Percentiles rank a stretch among this genome's conserved stretches.
Conservation (phyloP, 2,888 invertebrate species). For the Drosophila suboccidentalis region DNA sequence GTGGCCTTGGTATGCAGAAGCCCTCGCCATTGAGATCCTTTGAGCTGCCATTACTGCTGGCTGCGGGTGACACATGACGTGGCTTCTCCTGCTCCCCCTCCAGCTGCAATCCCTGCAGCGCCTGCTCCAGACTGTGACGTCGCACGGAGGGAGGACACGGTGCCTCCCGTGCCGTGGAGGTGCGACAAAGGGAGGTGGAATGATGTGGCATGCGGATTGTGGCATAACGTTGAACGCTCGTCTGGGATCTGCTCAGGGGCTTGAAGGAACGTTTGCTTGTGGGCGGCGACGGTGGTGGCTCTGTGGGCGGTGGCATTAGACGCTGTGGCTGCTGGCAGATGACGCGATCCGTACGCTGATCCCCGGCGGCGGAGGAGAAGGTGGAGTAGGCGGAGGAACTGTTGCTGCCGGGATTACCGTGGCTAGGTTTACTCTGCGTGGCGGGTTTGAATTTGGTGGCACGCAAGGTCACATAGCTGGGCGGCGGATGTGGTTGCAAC, state of each 20-base stretch:
- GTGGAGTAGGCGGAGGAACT: slow-evolving; percentile 70
- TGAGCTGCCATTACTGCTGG: slow-evolving; percentile 74
- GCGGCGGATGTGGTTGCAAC: slow-evolving; percentile 50
- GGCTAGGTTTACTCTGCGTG: slow-evolving; percentile 16
- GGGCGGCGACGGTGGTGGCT: slow-evolving; percentile 67
- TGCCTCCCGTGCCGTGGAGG: slow-evolving; percentile 7
- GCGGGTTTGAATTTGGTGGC: slow-evolving; percentile 41
- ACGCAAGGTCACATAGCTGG: slow-evolving; percentile 64
- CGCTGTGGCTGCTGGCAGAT: slow-evolving; percentile 80
- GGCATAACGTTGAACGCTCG: slow-evolving; percentile 66
- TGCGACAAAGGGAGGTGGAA: slow-evolving; percentile 75
- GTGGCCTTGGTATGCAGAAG: slow-evolving; percentile 94
- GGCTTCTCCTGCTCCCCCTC: slow-evolving; percentile 8
- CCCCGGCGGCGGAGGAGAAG: slow-evolving; percentile 56
- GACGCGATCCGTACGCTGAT: slow-evolving; percentile 55
- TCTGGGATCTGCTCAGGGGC: slow-evolving; percentile 58
- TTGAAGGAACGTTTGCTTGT: slow-evolving; percentile 46
- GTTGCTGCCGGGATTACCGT: slow-evolving; percentile 27
- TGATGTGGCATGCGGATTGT: slow-evolving; percentile 74
- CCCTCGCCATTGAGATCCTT: slow-evolving; percentile 87
- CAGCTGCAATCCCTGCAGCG: slow-evolving; percentile 54
- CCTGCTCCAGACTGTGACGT: slow-evolving; percentile 53
- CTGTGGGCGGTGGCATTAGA: slow-evolving; percentile 67
- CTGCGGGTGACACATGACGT: slow-evolving; percentile 61
- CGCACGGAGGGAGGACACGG: slow-evolving; percentile 1